These are phyloP conservation scores for Coenonympha arcania DNA, from an alignment of 2,888 invertebrate genomes.

Conservation along the genomic window DNA sequence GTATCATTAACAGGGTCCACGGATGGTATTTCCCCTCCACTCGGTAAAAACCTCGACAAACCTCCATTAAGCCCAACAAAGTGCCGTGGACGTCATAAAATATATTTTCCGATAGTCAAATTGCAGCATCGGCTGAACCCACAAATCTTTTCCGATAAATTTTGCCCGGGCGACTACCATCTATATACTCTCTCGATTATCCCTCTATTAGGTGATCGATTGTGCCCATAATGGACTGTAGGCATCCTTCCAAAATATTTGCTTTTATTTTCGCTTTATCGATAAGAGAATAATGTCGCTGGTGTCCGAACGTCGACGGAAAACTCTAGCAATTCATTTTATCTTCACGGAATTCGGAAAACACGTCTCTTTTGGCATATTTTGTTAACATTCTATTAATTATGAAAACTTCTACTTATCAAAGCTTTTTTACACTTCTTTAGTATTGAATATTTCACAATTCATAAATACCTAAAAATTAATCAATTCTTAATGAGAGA, in stretches of 20 bases:
- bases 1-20: neutral
- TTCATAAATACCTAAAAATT: no score
- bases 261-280: slow-evolving; percentile 11
- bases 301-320: neutral
- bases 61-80: slow-evolving; percentile 56
- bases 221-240: slow-evolving; percentile 20
- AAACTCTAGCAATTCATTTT: neutral
- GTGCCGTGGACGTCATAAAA: slow-evolving; percentile 62
- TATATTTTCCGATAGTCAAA: slow-evolving; percentile 70
- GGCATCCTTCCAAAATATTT: slow-evolving; percentile 20
- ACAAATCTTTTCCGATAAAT: slow-evolving; percentile 69
- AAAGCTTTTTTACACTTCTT: no score
- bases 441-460: no score
- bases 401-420: no score
- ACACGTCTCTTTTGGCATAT: no score
- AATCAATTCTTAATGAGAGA: no score
- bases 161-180: slow-evolving; percentile 45
- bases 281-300: slow-evolving; percentile 5
- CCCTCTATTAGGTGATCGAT: slow-evolving; percentile 31
- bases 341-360: neutral
- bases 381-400: no score
- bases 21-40: slow-evolving; percentile 25
- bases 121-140: slow-evolving; percentile 60
- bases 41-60: slow-evolving; percentile 38
- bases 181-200: slow-evolving; percentile 35